A percentile compares a stretch with the other conserved stretches of the same genome.
Evolutionary conservation across 2,113 vertebrate species (phyloP).

Genomic region (Cinclus mexicanus): DNA sequence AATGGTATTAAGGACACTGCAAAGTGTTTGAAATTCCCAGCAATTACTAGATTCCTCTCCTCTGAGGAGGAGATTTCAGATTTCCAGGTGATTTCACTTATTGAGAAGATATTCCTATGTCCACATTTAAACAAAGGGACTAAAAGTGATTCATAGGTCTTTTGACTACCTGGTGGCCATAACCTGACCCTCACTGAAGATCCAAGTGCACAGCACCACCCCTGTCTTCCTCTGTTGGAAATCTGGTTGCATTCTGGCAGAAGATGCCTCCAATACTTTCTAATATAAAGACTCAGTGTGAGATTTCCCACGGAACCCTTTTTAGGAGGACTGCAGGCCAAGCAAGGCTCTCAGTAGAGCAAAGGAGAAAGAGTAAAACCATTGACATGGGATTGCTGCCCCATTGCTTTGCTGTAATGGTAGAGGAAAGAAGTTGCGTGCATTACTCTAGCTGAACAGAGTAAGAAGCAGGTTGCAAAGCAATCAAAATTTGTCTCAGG

Average conservation of each 20-base stretch:
- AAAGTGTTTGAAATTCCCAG: background rate
- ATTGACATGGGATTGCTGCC: background rate
- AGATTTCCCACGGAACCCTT: background rate
- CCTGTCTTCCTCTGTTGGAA: background rate
- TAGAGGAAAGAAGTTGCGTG: background rate
- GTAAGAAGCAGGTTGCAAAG: background rate
- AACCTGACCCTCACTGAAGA: background rate
- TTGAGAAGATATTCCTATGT: background rate
- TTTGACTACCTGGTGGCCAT: background rate
- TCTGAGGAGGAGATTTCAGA: background rate
- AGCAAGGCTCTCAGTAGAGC: background rate
- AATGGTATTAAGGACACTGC: background rate
- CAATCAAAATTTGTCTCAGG: background rate
- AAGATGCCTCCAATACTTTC: background rate
- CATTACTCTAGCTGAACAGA: background rate
- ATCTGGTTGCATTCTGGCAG: background rate
- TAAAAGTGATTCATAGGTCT: background rate
- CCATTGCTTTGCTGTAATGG: background rate
- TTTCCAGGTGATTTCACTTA: background rate
- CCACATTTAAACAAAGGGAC: background rate
- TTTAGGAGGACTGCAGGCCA: background rate
- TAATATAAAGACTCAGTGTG: background rate
- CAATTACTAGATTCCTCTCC: background rate
- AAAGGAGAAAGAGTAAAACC: background rate
- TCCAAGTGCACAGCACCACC: background rate